Base-by-base conservation (phyloP, 2,888 invertebrate genomes). In the Panopea generosa region DNA sequence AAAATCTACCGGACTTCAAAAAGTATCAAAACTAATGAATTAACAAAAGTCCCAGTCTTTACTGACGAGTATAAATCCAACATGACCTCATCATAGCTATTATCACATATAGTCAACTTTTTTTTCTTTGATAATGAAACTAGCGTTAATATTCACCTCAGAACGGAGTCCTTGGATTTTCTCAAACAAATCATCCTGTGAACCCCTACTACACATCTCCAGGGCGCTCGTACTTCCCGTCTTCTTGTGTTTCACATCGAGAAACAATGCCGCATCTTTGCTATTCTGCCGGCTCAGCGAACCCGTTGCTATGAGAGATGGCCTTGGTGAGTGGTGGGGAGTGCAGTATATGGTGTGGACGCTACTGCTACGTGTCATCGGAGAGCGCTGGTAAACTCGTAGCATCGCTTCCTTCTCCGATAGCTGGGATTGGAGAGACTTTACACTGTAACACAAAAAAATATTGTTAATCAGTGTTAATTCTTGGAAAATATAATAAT, bases 361-460 rank as follows among this genome's bases (percentile, higher is more conserved):
- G 67, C 91, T 90, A 66, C 88, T 89, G 50, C 90, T 88, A 2
- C 90, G 86, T 26, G 87, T 87, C 75, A 91, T 89, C 0, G 92
- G 91, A 40, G 92, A 92, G 27, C 91, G 89, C 93, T 97, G 97
- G 49, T 97, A 94, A 24, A 97, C 96, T 86, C 96, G 95, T 86
- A 98, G 96, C 96, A 97, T 96, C 0, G 97, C 97, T 91, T 98
- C 97, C 69, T 96, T 95, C 91, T 97, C 97, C 0, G 96, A 96
- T 68, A 97, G 94, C 90, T 97, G 96, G 2, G 96, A 96, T 92
- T 97, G 97, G 78, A 97, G 93, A 92, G 96, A 96, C 92, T 97
- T 97, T 85, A 96, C 94, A 90, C 93, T 93, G 86, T 45, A 7
- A 33, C 33, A 11, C 4, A 33, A 33, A 33, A 11, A n/a, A n/a